These are phyloP conservation scores for Caradrina kadenii DNA, from an alignment of 2,888 invertebrate genomes.

Conservation along the genomic window DNA sequence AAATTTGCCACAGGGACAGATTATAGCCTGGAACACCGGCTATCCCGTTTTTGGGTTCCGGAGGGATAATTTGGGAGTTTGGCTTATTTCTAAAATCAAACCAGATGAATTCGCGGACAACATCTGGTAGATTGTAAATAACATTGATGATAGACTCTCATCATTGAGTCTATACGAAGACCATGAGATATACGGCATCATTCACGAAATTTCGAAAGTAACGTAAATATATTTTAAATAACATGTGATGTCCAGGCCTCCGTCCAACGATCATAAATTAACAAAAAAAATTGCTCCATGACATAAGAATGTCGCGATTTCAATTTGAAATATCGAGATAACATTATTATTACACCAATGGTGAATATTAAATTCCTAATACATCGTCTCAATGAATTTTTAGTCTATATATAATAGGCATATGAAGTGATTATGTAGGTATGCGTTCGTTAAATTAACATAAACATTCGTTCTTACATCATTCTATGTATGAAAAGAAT, in stretches of 20 bases:
- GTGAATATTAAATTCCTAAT: conserved; percentile 37
- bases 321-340: conserved; percentile 23
- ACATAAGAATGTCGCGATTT: conserved; percentile 11
- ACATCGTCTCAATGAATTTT: conserved; percentile 38
- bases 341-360: conserved; percentile 18
- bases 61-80: too few relatives aligned
- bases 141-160: conserved; percentile 31
- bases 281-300: conserved; percentile 16
- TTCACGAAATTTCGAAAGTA: not conserved
- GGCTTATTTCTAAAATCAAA: too few relatives aligned
- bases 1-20: too few relatives aligned
- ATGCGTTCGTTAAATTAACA: conserved; percentile 58
- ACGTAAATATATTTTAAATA: not conserved
- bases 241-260: not conserved
- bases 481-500: conserved; percentile 68
- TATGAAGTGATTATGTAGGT: conserved; percentile 41
- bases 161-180: too few relatives aligned
- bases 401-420: conserved; percentile 45
- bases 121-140: conserved; percentile 28
- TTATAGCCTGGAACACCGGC: too few relatives aligned
- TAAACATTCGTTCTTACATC: conserved; percentile 58
- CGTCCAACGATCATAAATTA: not conserved
- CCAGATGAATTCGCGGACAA: too few relatives aligned
- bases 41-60: too few relatives aligned
- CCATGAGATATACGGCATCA: conserved; percentile 6